These are phyloP conservation scores for Sycophaga agraensis DNA, from an alignment of 1,140 invertebrate species.

Conservation along the genomic window DNA sequence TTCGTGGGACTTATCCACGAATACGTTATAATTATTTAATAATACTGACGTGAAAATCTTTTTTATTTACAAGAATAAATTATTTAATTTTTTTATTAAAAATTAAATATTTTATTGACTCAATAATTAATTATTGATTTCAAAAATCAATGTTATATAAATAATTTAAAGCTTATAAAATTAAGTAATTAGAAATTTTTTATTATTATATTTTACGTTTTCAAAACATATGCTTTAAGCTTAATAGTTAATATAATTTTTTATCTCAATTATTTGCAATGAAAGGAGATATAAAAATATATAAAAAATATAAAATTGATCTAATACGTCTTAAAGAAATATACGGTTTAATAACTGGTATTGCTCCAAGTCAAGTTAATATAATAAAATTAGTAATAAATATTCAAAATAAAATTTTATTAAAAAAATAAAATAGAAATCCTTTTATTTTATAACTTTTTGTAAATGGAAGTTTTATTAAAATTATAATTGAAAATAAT, in stretches of 20 bases:
- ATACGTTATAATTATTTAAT: constrained; percentile 67
- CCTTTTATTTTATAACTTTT: constrained; percentile 56
- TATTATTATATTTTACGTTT: constrained; percentile 61
- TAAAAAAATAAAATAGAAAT: constrained; percentile 34
- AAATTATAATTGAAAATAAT: constrained; percentile 63
- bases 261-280: constrained; percentile 51
- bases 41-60: constrained; percentile 60
- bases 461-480: constrained; percentile 34
- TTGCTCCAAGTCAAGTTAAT: constrained; percentile 68
- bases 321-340: constrained; percentile 63
- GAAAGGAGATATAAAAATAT: constrained; percentile 53
- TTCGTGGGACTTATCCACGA: constrained; percentile 61
- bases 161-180: constrained; percentile 43
- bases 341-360: constrained; percentile 64
- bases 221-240: constrained; percentile 66
- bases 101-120: constrained; percentile 52
- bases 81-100: constrained; percentile 56
- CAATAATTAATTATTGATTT: constrained; percentile 35
- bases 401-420: constrained; percentile 67
- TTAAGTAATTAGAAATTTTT: not conserved
- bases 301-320: constrained; percentile 62
- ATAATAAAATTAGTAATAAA: constrained; percentile 59
- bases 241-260: constrained; percentile 54
- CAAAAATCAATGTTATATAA: constrained; percentile 12
- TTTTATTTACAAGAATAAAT: constrained; percentile 60